Percentiles rank a stretch among this genome's conserved stretches.
These are phyloP conservation scores for Tokudaia tokunoshimensis DNA, from an alignment of 2,797 vertebrate genomes.

Conservation along the genomic window DNA sequence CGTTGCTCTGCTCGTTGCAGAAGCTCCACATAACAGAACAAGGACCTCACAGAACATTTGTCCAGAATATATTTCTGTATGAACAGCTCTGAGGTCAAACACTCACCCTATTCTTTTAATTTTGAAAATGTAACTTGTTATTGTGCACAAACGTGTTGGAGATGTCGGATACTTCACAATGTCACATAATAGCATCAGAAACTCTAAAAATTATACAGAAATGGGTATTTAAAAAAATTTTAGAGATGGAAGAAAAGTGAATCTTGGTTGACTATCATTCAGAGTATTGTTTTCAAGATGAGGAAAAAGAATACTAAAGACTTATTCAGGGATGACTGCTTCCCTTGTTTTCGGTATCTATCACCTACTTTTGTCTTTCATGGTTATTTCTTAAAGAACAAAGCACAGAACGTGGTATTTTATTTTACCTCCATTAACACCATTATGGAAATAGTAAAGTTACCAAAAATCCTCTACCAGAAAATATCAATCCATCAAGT, in stretches of 20 bases:
- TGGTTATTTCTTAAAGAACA: slow-evolving; percentile 45
- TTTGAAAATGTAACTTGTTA: slow-evolving; percentile 50
- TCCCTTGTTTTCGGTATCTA: slow-evolving; percentile 62
- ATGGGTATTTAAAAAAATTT: not conserved
- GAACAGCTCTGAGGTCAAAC: not conserved
- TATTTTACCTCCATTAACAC: slow-evolving; percentile 11
- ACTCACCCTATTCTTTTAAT: not conserved
- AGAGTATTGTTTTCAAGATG: slow-evolving; percentile 62
- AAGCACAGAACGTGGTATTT: slow-evolving; percentile 25
- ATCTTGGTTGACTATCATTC: slow-evolving; percentile 37
- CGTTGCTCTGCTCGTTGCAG: no score
- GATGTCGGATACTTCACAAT: slow-evolving; percentile 37
- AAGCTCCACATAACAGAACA: rapidly evolving
- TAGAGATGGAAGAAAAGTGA: not conserved
- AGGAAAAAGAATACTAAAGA: slow-evolving; percentile 58
- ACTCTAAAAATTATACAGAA: slow-evolving; percentile 27
- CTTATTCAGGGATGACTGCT: slow-evolving; percentile 15
- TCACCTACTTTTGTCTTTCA: slow-evolving; percentile 3
- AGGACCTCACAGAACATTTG: rapidly evolving
- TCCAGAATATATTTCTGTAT: rapidly evolving
- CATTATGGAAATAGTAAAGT: not conserved
- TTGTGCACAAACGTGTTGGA: not conserved
- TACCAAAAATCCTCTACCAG: not conserved
- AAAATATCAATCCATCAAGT: not conserved
- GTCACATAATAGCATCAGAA: not conserved